Evolutionary conservation across 2,113 vertebrate species (phyloP).

Genomic region (Carettochelys insculpta): DNA sequence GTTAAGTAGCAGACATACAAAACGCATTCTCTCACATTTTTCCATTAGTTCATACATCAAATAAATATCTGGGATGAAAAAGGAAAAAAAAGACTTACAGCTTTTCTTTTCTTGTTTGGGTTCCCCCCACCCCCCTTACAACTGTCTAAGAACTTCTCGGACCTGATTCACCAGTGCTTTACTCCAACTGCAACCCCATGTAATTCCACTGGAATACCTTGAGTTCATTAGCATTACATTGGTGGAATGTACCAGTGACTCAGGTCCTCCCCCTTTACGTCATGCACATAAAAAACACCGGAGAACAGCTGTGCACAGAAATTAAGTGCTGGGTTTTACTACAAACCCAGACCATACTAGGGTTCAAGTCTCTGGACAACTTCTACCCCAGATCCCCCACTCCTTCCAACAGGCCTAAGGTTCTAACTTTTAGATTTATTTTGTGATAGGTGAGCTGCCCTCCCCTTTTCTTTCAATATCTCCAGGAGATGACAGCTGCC

Average conservation of each 20-base stretch:
- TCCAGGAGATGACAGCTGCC: not conserved
- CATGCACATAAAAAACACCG: not conserved
- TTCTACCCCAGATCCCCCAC: conserved; percentile 14
- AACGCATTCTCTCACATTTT: not conserved
- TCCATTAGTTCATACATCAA: not conserved
- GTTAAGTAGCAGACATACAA: not conserved
- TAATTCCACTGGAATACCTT: not conserved
- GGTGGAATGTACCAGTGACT: not conserved
- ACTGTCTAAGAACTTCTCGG: not conserved
- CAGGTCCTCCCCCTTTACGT: not conserved
- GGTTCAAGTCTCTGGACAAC: not conserved
- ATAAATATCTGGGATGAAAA: not conserved
- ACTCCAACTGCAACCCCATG: not conserved
- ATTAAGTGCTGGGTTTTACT: not conserved
- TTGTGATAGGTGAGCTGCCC: not conserved
- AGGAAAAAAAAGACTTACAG: not conserved
- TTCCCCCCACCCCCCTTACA: too few relatives aligned
- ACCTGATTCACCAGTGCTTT: not conserved
- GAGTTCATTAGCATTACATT: not conserved
- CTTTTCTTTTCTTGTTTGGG: not conserved
- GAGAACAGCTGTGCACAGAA: not conserved
- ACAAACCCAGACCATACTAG: not conserved
- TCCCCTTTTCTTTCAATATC: not conserved
- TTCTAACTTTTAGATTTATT: conserved; percentile 7
- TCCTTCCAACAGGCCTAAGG: not conserved